Evolutionary conservation across 2,113 vertebrate genomes (phyloP).

Genomic region (Lutjanus erythropterus): DNA sequence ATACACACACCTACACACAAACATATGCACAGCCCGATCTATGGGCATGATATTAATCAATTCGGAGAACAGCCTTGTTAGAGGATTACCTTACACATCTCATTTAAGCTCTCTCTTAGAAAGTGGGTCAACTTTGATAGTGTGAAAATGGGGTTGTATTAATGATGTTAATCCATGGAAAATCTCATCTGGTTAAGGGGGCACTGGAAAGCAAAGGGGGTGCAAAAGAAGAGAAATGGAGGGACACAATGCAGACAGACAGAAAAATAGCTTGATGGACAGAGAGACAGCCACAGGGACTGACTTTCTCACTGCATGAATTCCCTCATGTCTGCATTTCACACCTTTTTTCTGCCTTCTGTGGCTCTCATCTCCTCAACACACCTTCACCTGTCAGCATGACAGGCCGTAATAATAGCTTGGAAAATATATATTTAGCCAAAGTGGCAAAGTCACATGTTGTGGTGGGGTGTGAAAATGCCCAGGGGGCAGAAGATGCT

Average conservation of each 20-base stretch:
- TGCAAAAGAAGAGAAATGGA: neutral
- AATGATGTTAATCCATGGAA: conserved; percentile 72
- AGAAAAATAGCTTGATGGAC: conserved; percentile 34
- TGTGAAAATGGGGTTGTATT: conserved; percentile 67
- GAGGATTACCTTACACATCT: conserved; percentile 70
- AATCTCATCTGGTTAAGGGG: conserved; percentile 55
- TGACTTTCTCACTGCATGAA: conserved; percentile 52
- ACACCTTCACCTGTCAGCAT: conserved; percentile 74
- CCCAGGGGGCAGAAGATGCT: conserved; percentile 39
- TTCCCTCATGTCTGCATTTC: conserved; percentile 63
- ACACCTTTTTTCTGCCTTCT: conserved; percentile 56
- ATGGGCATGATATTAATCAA: conserved; percentile 62
- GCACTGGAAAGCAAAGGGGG: neutral
- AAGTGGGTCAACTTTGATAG: conserved; percentile 68
- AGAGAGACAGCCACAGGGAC: conserved; percentile 40
- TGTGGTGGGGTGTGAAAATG: conserved; percentile 67
- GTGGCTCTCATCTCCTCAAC: conserved; percentile 51
- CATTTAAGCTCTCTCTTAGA: conserved; percentile 62
- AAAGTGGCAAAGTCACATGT: conserved; percentile 70
- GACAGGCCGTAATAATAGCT: conserved; percentile 70
- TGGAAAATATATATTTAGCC: conserved; percentile 75
- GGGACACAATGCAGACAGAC: conserved; percentile 37
- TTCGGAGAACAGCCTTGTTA: conserved; percentile 61
- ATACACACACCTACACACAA: neutral
- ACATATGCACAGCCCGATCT: conserved; percentile 7